Percentiles rank a stretch among this genome's conserved stretches.
phyloP scores from a whole-genome alignment of 2,113 vertebrate genomes.

The Taxidea taxus region DNA sequence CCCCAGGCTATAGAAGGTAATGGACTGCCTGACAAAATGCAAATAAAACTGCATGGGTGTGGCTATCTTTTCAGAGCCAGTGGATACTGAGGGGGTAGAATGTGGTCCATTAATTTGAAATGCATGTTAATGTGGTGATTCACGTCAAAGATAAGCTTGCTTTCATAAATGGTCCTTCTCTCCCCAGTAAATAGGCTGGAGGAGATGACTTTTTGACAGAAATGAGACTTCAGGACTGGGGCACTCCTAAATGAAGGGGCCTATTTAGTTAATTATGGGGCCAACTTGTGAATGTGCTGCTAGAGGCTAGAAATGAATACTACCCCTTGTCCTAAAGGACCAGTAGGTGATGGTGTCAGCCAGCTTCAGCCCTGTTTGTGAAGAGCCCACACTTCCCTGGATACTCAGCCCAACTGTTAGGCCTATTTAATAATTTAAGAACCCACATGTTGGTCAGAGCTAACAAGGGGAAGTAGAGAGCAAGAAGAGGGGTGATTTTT shows the following conservation, averaged over 20 bases:
- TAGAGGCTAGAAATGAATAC: slow-evolving; percentile 61
- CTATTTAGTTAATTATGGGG: slow-evolving; percentile 72
- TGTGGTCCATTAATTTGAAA: slow-evolving; percentile 41
- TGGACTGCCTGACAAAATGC: background rate
- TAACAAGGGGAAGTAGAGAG: slow-evolving; percentile 53
- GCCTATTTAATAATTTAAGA: slow-evolving; percentile 70
- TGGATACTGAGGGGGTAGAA: background rate
- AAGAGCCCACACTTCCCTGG: slow-evolving; percentile 61
- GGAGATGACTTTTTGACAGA: slow-evolving; percentile 56
- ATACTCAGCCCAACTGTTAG: slow-evolving; percentile 57
- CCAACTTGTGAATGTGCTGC: slow-evolving; percentile 63
- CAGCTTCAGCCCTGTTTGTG: slow-evolving; percentile 53
- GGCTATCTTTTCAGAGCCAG: background rate
- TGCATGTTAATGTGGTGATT: slow-evolving; percentile 51
- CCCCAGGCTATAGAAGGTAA: background rate
- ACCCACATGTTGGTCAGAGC: slow-evolving; percentile 53
- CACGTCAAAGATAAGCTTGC: slow-evolving; percentile 58
- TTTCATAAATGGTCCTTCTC: slow-evolving; percentile 56
- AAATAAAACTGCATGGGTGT: background rate
- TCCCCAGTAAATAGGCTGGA: slow-evolving; percentile 48
- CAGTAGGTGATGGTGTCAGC: slow-evolving; percentile 43
- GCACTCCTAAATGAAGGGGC: slow-evolving; percentile 64
- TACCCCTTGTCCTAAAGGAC: slow-evolving; percentile 58
- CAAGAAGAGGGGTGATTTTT: background rate
- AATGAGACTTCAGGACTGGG: slow-evolving; percentile 36